Base-by-base conservation (phyloP, 2,797 vertebrate species). In the Amphiprion clarkii region DNA sequence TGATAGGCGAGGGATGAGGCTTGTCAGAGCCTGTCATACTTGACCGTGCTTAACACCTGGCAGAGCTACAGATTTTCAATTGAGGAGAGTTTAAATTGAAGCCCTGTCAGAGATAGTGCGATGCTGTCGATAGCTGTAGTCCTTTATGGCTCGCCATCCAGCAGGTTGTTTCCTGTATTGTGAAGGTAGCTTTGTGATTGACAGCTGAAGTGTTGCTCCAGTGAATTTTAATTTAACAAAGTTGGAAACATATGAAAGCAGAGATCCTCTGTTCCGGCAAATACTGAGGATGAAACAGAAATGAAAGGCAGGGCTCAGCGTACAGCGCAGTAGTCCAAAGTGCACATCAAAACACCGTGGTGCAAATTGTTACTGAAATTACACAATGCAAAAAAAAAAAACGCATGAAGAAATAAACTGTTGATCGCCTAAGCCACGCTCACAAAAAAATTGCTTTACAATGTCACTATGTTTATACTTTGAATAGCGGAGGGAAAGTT, bases 271-370 rank as follows among this genome's bases (percentile, higher is more conserved):
- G 33, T 67, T 69, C 51, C 29, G 29, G 67, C 33, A 42, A 33
- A 29, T 36, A 17, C 0, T 62, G 54, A 54, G 56, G 62, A 70
- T 84, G 65, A 82, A 75, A 71, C 46, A 11, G 54, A 76, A 68
- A 76, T 84, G 66, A 88, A 79, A 87, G 72, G 27, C 29, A n/a
- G 46, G 29, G 54, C 53, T 61, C 60, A 40, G 12, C 39, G n/a
- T 65, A 71, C 52, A 55, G 74, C 67, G 14, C 65, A n/a, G 21
- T 29, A 0, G 33, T 58, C 44, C 74, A 69, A 68, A 75, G 69
- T 51, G 42, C 27, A 71, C 76, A 71, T 75, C 71, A 78, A 78
- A 85, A 78, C 40, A 52, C 5, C 33, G 36, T 36, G 62, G 27
- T 39, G 59, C 27, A 72, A 68, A 76, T 51, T 46, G 31, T 57